Evolutionary conservation across 2,888 invertebrate species (phyloP), one percentile per base, ranked within the genome.

Genomic region (Ceraclea dissimilis): DNA sequence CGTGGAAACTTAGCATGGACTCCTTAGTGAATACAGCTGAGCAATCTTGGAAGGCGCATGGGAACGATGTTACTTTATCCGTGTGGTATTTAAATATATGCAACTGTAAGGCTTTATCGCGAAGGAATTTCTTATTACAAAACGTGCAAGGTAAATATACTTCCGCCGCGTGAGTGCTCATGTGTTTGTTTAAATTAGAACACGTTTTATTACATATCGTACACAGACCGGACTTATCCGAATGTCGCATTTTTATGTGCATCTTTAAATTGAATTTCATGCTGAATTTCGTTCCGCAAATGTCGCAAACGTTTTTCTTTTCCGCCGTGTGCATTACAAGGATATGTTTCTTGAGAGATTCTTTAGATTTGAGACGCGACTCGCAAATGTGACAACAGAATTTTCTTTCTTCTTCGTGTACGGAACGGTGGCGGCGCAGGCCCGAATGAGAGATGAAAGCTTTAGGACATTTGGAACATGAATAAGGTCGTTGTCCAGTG

Each of bases 81-180:
- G 55, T n/a, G 65, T 77, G 77, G 13, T 39, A 16, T 60, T 73
- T 76, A 57, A 73, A 73, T 11, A 70, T 66, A 57, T 78, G 78
- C 52, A 72, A 70, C 0, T 73, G 67, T 18, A 77, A 63, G 60
- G 74, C 73, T 1, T 74, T 65, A 57, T 74, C 69, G 0, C 68
- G 67, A 1, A 66, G 65, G 64, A 72, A 77, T 1, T 69, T 64
- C 55, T 71, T 70, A 31, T 68, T 67, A 61, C 78, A 78, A 18
- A 71, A 56, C 17, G 67, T 67, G 63, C 78, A 78, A 1, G 64
- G 59, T 63, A 69, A 75, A 0, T 75, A 74, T 43, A 70, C 78
- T 61, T 80, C 80, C 0, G 81, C 81, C 0, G 79, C 80, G 61
- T 82, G 82, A 59, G 76, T 76, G 1, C 76, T 68, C 78, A 79